Conservation (phyloP, 2,113 vertebrate genomes). For the Siphamia tubifer region DNA sequence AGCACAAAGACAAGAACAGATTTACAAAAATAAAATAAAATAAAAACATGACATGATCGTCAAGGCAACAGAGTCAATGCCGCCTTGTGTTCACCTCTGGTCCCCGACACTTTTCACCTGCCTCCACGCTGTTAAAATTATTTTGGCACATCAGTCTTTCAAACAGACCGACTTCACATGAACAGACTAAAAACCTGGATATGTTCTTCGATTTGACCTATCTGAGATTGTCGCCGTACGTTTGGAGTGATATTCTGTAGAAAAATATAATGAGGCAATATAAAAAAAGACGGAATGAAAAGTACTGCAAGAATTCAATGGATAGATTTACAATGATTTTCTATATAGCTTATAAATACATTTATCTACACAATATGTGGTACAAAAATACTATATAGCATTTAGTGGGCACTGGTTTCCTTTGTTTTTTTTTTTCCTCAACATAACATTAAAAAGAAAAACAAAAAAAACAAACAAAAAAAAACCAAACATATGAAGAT, state of each 20-base stretch:
- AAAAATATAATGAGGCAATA: slow-evolving; percentile 84
- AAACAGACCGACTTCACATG: slow-evolving; percentile 15
- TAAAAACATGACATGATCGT: not conserved
- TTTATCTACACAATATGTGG: slow-evolving; percentile 86
- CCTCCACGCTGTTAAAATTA: not conserved
- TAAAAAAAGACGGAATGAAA: slow-evolving; percentile 77
- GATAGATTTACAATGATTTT: slow-evolving; percentile 88
- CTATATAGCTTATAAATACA: slow-evolving; percentile 92
- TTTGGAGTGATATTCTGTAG: slow-evolving; percentile 77
- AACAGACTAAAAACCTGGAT: slow-evolving; percentile 51
- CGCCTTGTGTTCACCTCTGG: slow-evolving; percentile 1
- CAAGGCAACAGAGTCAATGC: slow-evolving; percentile 20
- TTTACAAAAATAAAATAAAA: not conserved
- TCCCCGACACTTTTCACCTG: slow-evolving; percentile 10
- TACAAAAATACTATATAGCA: slow-evolving; percentile 89
- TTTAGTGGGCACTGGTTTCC: slow-evolving; percentile 80
- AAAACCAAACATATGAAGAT: slow-evolving; percentile 64
- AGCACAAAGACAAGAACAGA: slow-evolving; percentile 4
- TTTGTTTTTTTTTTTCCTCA: slow-evolving; percentile 29
- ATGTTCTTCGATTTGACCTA: slow-evolving; percentile 46
- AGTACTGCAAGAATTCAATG: slow-evolving; percentile 88
- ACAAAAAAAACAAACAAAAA: too few species aligned
- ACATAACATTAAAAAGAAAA: slow-evolving; percentile 40
- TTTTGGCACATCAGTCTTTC: slow-evolving; percentile 64
- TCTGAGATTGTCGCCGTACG: slow-evolving; percentile 77